phyloP scores from a whole-genome alignment of 2,888 invertebrate species.

The Diachrysia chrysitis region DNA sequence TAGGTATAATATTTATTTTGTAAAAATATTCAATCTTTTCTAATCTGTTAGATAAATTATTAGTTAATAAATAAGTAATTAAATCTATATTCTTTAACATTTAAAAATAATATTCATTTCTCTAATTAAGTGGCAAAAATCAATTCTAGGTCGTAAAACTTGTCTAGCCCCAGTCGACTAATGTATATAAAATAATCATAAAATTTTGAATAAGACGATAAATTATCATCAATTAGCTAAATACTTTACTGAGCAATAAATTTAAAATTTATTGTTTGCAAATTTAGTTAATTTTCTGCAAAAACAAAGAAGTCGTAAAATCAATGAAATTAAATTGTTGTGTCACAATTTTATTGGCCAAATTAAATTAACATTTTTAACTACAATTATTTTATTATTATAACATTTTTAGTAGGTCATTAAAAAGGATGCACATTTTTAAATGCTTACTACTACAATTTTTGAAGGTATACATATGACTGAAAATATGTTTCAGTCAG shows the following conservation, averaged over 20 bases:
- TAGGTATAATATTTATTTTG: too few relatives aligned
- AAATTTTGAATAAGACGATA: conserved; percentile 56
- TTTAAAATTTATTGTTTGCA: conserved; percentile 19
- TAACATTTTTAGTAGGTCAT: not conserved
- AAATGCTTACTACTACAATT: too few relatives aligned
- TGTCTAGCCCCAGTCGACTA: conserved; percentile 35
- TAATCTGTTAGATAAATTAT: too few relatives aligned
- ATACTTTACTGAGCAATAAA: conserved; percentile 45
- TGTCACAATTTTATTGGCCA: conserved; percentile 5
- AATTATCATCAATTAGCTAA: conserved; percentile 60
- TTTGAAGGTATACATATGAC: too few relatives aligned
- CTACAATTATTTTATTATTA: not conserved
- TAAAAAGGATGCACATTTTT: too few relatives aligned
- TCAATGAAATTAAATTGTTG: conserved; percentile 6
- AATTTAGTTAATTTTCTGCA: conserved; percentile 7
- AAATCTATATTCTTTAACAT: too few relatives aligned
- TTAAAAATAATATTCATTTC: not conserved
- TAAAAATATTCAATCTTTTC: too few relatives aligned
- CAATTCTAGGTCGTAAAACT: conserved; percentile 36
- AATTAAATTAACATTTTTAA: not conserved
- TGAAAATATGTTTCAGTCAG: too few relatives aligned
- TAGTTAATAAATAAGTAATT: too few relatives aligned
- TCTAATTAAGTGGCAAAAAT: conserved; percentile 1
- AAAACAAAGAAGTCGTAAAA: conserved; percentile 19
- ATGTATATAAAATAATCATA: conserved; percentile 50